Percentiles rank a stretch among this genome's conserved stretches.
phyloP scores from a whole-genome alignment of 2,888 invertebrate species.

The Mythimna impura region DNA sequence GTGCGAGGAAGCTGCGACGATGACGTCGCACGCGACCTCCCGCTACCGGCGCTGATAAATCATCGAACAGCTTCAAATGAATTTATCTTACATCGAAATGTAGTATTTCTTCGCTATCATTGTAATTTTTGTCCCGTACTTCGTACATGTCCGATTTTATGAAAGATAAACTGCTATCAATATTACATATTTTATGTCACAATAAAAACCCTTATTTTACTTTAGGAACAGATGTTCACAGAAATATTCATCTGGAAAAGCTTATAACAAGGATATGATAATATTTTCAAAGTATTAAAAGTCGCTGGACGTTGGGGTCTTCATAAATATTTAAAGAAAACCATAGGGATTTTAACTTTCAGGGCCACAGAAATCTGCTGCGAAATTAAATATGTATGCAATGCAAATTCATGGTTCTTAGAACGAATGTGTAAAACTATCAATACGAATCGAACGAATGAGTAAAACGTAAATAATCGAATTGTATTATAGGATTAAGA shows the following conservation, averaged over 20 bases:
- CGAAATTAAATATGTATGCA: constrained; percentile 61
- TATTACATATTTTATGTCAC: constrained; percentile 43
- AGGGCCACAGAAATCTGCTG: constrained; percentile 72
- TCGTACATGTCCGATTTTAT: constrained; percentile 19
- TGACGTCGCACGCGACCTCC: constrained; percentile 79
- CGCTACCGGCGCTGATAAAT: constrained; percentile 79
- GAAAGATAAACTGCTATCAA: constrained; percentile 33
- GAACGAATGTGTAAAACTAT: constrained; percentile 21
- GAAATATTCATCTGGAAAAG: constrained; percentile 73
- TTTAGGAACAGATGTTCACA: constrained; percentile 65
- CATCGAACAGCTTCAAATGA: constrained; percentile 79
- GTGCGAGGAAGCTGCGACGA: constrained; percentile 76
- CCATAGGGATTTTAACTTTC: constrained; percentile 81
- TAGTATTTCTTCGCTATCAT: constrained; percentile 73
- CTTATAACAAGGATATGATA: constrained; percentile 79
- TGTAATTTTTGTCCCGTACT: constrained; percentile 37
- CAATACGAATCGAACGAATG: background rate
- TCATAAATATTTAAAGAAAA: constrained; percentile 87
- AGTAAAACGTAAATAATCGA: constrained; percentile 11
- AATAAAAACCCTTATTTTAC: constrained; percentile 61
- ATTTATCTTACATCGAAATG: constrained; percentile 80
- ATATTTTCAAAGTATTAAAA: constrained; percentile 83
- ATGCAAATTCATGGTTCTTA: constrained; percentile 44
- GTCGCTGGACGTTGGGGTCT: constrained; percentile 78
- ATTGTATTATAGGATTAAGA: constrained; percentile 1